Evolutionary conservation across 2,113 vertebrate genomes (phyloP), one percentile per base, ranked within the genome.

Genomic region (Rhombomys opimus): DNA sequence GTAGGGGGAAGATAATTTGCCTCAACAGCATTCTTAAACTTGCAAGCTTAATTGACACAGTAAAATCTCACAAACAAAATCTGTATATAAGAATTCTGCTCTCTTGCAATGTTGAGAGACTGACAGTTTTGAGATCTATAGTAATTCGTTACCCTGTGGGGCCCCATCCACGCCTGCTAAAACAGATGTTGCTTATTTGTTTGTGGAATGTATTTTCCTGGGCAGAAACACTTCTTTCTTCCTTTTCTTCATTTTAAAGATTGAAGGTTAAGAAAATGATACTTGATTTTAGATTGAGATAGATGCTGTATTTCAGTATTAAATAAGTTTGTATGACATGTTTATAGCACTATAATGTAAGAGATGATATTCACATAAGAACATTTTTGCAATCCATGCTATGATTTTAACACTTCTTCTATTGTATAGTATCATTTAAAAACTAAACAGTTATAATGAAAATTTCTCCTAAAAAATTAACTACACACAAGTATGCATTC

Each of bases 181-280:
- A 95, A 88, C 92, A 97, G 89, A 95, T 87, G 94, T 75, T 86
- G 59, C 17, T 1, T 70, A 78, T 95, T 91, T 94, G 72, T 92
- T 96, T 95, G 72, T 94, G 89, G 81, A 94, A 35, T 8, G 22
- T 87, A 35, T 12, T 78, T 67, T 82, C 30, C 4, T 65, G 30
- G 18, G 41, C 18, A 46, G 38, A 75, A 96, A 92, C 22, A 46
- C 46, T 3, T 86, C 11, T 61, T 63, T 90, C 25, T 35, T 52
- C 4, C 1, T 2, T 13, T 85, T 94, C 95, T 61, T 94, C 54
- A 73, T 90, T 46, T 90, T 81, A 82, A 92, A 85, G 75, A 96
- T 23, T 76, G 65, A 94, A 92, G 46, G 22, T 87, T 85, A 93
- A 84, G 50, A 80, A 96, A 82, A 85, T 81, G 85, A 94, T 88